A percentile compares a stretch with the other conserved stretches of the same genome.
These are phyloP conservation scores for Sorex maritimensis DNA, from an alignment of 2,797 vertebrate species.

Conservation along the genomic window DNA sequence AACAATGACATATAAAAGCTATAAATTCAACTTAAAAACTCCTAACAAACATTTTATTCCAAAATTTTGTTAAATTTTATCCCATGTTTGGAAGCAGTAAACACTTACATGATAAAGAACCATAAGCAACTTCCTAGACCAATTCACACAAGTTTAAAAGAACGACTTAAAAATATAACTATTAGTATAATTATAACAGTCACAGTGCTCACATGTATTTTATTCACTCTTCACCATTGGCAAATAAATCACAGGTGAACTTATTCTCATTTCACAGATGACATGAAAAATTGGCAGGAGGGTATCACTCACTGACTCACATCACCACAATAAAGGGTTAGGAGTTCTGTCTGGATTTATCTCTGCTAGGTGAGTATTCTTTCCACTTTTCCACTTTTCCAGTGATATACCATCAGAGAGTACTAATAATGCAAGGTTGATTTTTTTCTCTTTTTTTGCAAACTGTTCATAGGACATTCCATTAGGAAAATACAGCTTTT, in stretches of 20 bases:
- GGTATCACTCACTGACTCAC: background rate
- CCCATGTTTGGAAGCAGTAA: background rate
- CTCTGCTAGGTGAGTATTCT: accelerated
- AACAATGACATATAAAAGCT: background rate
- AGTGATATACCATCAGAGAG: background rate
- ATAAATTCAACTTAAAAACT: conserved; percentile 10
- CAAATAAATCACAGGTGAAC: background rate
- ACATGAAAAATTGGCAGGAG: background rate
- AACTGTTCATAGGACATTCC: background rate
- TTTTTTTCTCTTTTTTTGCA: background rate
- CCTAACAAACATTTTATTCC: background rate
- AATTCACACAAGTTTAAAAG: background rate
- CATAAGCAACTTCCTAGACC: background rate
- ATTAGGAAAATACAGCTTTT: background rate
- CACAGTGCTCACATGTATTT: background rate
- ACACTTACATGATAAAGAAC: background rate
- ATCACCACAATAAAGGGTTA: accelerated
- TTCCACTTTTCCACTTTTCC: background rate
- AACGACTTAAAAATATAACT: background rate
- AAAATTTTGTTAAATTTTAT: background rate
- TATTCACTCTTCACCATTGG: background rate
- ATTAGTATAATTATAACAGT: background rate
- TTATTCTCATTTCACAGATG: background rate
- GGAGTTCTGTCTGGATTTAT: background rate
- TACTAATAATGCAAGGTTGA: background rate